Evolutionary conservation across 2,797 vertebrate species (phyloP).

Genomic region (Ataeniobius toweri): DNA sequence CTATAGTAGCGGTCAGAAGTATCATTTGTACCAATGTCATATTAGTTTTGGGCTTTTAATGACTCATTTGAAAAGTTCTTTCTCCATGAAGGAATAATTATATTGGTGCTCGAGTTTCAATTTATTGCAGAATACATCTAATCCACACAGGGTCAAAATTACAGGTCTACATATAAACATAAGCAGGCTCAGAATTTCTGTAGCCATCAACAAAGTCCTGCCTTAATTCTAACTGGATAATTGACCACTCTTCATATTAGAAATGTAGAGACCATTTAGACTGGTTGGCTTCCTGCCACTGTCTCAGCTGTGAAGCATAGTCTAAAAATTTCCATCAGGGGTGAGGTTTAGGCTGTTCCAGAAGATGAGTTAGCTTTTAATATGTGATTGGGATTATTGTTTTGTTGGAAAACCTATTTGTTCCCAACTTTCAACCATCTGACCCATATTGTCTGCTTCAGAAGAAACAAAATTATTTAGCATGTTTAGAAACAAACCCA

Average conservation of each 20-base stretch:
- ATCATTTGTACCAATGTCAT: neutral
- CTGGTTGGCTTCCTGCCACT: neutral
- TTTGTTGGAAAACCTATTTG: neutral
- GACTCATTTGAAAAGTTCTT: neutral
- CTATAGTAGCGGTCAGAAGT: neutral
- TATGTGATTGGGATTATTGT: neutral
- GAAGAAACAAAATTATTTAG: too few species aligned
- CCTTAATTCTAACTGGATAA: neutral
- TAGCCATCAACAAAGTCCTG: neutral
- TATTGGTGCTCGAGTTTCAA: neutral
- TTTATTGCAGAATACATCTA: neutral
- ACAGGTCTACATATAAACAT: neutral
- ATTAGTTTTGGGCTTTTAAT: constrained; percentile 1
- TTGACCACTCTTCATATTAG: neutral
- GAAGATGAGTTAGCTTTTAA: neutral
- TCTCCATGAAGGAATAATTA: neutral
- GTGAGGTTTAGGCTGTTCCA: neutral
- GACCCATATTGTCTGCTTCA: neutral
- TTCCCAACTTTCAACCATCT: neutral
- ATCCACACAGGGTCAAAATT: neutral
- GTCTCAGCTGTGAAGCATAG: neutral
- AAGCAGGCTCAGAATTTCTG: neutral
- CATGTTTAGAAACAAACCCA: too few species aligned
- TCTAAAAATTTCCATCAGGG: neutral
- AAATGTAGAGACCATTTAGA: neutral